Base-by-base conservation (phyloP, 1,140 invertebrate genomes). In the Asbolus verrucosus region DNA sequence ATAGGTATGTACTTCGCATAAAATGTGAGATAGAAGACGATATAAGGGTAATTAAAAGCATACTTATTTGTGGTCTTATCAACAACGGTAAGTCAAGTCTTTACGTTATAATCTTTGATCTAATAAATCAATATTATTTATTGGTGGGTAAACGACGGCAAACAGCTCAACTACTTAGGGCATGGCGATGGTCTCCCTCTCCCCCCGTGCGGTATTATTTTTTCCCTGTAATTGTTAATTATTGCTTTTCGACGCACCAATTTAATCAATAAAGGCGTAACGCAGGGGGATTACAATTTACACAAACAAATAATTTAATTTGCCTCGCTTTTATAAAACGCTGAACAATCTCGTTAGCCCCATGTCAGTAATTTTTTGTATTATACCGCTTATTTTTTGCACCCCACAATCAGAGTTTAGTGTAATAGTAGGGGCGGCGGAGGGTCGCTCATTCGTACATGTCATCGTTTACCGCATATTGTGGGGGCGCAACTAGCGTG, bases 401-500 rank as follows among this genome's bases (percentile, higher is more conserved):
- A 21, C 19, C 11, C 43, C 46, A 21, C 46, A 54, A 54, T 61
- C 33, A 61, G 30, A 61, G 59, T 15, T 33, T 19, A 38, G 30
- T 46, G 15, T 46, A n/a, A n/a, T n/a, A n/a, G 11, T 31, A 59
- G 3, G 19, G 18, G 50, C 2, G 2, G 19, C 6, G 2, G 27
- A 59, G 59, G 59, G 59, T 21, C 31, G 54, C 3, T 13, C 59
- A 27, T 59, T 31, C 59, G 59, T 21, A 36, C 59, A 62, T 62
- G 36, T 38, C 59, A 31, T 31, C 59, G 36, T 62, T 62, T 62
- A 36, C 24, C 59, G 18, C 59, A 62, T 62, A 62, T 62, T 62
- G 59, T 36, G 59, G 59, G 59, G 59, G 59, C 59, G 59, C 59
- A 61, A 62, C 30, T 36, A 62, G 59, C 59, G 59, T 62, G 59